Base-by-base conservation (phyloP, 1,140 invertebrate species). In the Drosophila dunni region DNA sequence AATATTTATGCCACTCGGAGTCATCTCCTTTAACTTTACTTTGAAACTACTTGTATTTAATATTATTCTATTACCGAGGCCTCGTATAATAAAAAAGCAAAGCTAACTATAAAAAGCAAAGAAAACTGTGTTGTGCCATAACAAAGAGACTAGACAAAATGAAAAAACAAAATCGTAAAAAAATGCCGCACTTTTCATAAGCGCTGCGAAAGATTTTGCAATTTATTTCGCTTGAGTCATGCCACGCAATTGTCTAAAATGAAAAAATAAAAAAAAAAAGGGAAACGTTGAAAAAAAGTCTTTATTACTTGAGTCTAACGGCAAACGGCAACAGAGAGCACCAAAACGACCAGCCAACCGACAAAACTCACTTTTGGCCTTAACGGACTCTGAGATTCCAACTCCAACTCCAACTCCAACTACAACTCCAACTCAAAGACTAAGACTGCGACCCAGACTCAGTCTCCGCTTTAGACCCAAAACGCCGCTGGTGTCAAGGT, bases 191-290 rank as follows among this genome's bases (percentile, higher is more conserved):
- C 79, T 86, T 86, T 81, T 88, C 75, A 72, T 79, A 61, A 51
- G 66, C 60, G 46, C 75, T 68, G 60, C 51, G 51, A 82, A 89
- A 88, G 85, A 89, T 89, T 89, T 89, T 75, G 84, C 84, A 89
- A 89, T 89, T 84, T 89, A 89, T 83, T 88, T 88, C 63, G 78
- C 60, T 88, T 83, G 57, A 88, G 84, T 80, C 84, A 84, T 80
- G 80, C 84, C 77, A 71, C 62, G 80, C 83, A 75, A 88, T 86
- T 80, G 69, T 86, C 68, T 81, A 2, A 29, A 29, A 29, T 6
- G 53, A 66, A 79, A 58, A 64, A 56, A 40, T 40, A 40, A 40
- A 86, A 74, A 57, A 53, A 69, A 45, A 69, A 29, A 24, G 17
- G 40, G 33, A 74, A 45, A 42, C 36, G 38, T 61, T 54, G 33